A percentile compares a stretch with the other conserved stretches of the same genome.
Evolutionary conservation across 2,888 invertebrate genomes (phyloP).

Genomic region (Monochamus alternatus): DNA sequence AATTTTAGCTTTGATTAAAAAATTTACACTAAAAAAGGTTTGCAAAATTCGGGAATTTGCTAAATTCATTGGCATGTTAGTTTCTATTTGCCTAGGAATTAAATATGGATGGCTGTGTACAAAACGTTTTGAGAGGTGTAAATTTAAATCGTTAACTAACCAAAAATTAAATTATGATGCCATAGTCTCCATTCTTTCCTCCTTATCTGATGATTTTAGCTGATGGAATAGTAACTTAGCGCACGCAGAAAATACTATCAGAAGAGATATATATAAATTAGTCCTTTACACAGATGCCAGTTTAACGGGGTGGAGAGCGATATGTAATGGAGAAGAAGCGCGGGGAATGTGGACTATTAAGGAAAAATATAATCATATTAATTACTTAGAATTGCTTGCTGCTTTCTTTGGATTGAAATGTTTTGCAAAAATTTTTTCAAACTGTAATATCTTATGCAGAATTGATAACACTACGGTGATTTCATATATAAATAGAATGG

Average conservation of each 20-base stretch:
- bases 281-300: conserved; percentile 23
- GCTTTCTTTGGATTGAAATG: conserved; percentile 21
- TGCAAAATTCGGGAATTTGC: conserved; percentile 37
- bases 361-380: conserved; percentile 34
- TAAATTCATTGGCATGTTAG: conserved; percentile 38
- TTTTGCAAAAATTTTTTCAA: conserved; percentile 27
- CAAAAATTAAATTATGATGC: conserved; percentile 12
- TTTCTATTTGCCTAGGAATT: conserved; percentile 42
- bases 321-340: neutral
- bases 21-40: conserved; percentile 2
- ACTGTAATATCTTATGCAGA: conserved; percentile 32
- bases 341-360: conserved; percentile 18
- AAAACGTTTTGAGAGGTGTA: conserved; percentile 40
- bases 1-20: neutral
- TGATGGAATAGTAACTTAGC: conserved; percentile 33
- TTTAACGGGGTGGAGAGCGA: conserved; percentile 21
- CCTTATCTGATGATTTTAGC: conserved; percentile 19
- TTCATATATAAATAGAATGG: neutral
- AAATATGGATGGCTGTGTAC: conserved; percentile 13
- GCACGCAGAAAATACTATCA: conserved; percentile 10
- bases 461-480: conserved; percentile 11
- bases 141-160: conserved; percentile 16
- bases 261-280: conserved; percentile 1
- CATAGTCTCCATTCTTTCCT: conserved; percentile 4
- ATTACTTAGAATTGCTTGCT: conserved; percentile 33